A percentile compares a stretch with the other conserved stretches of the same genome.
Conservation (phyloP, 2,113 vertebrate genomes). For the Balaeniceps rex region DNA sequence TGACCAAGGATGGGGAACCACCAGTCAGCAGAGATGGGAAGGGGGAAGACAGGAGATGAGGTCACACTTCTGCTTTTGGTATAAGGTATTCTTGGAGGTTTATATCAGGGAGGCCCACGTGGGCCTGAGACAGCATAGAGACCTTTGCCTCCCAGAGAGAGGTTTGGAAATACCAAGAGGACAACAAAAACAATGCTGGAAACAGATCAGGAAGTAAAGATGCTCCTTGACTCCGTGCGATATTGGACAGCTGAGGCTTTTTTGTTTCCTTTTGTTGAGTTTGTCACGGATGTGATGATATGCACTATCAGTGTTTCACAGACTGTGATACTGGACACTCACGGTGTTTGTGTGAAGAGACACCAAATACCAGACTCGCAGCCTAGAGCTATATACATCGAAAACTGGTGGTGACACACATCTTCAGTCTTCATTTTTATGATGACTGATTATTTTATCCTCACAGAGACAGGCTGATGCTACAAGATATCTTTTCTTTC, state of each 20-base stretch:
- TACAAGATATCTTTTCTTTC: neutral
- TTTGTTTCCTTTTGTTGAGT: neutral
- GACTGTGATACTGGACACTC: neutral
- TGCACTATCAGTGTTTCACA: neutral
- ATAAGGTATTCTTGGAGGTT: neutral
- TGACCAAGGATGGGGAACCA: neutral
- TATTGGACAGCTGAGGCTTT: neutral
- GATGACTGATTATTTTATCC: neutral
- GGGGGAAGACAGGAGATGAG: neutral
- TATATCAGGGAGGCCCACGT: neutral
- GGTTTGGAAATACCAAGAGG: neutral
- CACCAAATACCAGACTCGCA: neutral
- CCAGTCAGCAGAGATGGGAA: neutral
- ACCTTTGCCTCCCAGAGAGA: neutral
- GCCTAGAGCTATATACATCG: fast-evolving
- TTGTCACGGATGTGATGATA: neutral
- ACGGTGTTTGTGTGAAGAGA: neutral
- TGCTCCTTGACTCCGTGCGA: neutral
- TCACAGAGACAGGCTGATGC: neutral
- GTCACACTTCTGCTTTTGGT: neutral
- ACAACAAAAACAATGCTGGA: neutral
- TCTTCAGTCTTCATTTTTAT: neutral
- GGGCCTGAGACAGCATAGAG: neutral
- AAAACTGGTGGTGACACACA: neutral
- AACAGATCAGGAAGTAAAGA: neutral